Conservation (phyloP, 2,113 vertebrate species). For the Spilogale gracilis region DNA sequence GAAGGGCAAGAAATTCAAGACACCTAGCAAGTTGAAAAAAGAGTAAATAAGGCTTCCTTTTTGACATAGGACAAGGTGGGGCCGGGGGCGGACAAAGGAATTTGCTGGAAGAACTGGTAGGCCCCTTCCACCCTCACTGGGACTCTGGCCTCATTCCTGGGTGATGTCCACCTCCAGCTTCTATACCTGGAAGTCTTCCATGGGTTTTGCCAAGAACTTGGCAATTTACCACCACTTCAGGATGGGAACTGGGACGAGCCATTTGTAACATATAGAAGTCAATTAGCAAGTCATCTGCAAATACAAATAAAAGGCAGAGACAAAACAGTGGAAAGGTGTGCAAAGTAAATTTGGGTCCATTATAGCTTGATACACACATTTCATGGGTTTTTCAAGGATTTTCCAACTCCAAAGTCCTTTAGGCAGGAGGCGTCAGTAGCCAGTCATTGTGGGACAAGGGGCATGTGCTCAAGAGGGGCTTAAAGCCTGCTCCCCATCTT, state of each 20-base stretch:
- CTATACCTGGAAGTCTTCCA: neutral
- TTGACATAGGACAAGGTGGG: neutral
- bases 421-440: neutral
- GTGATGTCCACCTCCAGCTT: neutral
- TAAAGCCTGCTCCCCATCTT: neutral
- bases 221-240: neutral
- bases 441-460: no score
- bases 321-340: neutral
- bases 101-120: neutral
- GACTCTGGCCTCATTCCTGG: neutral
- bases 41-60: neutral
- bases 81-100: neutral
- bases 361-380: neutral
- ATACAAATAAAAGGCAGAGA: neutral
- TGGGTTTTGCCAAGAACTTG: constrained; percentile 13
- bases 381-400: neutral
- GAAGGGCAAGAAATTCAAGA: neutral
- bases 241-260: neutral
- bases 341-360: neutral
- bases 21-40: neutral
- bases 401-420: neutral
- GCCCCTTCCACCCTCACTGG: neutral
- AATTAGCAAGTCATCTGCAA: neutral
- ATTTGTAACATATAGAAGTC: neutral
- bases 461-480: neutral